phyloP scores from a whole-genome alignment of 2,888 invertebrate genomes.

The Deroplatys truncata region DNA sequence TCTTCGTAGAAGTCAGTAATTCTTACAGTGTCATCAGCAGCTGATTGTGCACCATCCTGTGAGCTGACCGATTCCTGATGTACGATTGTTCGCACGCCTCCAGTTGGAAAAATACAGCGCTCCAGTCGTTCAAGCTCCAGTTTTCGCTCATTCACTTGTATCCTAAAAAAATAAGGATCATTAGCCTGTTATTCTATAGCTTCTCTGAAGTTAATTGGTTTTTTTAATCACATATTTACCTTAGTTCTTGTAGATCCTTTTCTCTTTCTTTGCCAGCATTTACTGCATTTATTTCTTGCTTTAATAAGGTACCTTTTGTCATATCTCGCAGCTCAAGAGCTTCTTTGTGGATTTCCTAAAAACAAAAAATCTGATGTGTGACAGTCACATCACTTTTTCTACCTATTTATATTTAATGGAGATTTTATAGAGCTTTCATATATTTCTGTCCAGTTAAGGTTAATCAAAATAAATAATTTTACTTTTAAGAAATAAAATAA shows the following conservation, averaged over 20 bases:
- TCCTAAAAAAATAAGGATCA: slow-evolving; percentile 44
- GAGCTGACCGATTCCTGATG: slow-evolving; percentile 59
- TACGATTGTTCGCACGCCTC: slow-evolving; percentile 41
- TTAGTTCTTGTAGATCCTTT: slow-evolving; percentile 44
- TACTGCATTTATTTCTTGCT: slow-evolving; percentile 66
- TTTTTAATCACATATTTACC: slow-evolving; percentile 34
- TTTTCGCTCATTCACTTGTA: slow-evolving; percentile 66
- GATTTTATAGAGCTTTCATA: too few species aligned
- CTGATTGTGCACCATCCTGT: slow-evolving; percentile 36
- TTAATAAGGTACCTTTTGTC: slow-evolving; percentile 62
- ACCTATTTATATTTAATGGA: too few species aligned
- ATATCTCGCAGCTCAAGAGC: slow-evolving; percentile 67
- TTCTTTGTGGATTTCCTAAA: slow-evolving; percentile 64
- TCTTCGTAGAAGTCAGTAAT: slow-evolving; percentile 48
- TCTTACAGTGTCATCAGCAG: slow-evolving; percentile 42
- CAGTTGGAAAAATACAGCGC: slow-evolving; percentile 63
- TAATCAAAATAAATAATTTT: too few species aligned
- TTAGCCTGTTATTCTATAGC: too few species aligned
- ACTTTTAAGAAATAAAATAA: too few species aligned
- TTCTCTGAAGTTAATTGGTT: too few species aligned
- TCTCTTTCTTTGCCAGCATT: slow-evolving; percentile 64
- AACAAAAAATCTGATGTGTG: background rate
- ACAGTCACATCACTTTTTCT: too few species aligned
- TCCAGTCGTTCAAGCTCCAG: slow-evolving; percentile 72
- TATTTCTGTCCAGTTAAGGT: too few species aligned